Percentiles rank a stretch among this genome's conserved stretches.
These are phyloP conservation scores for Drosophila pullipes DNA, from an alignment of 2,888 invertebrate genomes.

Conservation along the genomic window DNA sequence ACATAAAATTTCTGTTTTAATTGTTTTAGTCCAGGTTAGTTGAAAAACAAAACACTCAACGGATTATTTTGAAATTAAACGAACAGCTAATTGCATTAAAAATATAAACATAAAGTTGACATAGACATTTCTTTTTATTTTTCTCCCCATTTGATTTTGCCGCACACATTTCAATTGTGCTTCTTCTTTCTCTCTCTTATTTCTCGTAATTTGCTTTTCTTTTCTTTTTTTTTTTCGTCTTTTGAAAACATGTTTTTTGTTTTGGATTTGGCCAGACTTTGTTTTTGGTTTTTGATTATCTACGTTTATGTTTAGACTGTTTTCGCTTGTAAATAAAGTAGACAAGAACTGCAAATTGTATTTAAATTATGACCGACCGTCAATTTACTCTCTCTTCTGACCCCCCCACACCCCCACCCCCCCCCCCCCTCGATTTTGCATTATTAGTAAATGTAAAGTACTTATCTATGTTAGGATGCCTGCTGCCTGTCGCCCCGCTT, in stretches of 20 bases:
- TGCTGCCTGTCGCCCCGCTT: not conserved
- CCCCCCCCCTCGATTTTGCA: not conserved
- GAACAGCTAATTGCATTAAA: constrained; percentile 43
- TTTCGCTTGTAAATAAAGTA: constrained; percentile 61
- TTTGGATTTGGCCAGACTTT: constrained; percentile 56
- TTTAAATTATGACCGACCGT: constrained; percentile 54
- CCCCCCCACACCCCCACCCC: too few relatives aligned
- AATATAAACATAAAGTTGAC: constrained; percentile 41
- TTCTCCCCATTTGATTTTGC: constrained; percentile 18
- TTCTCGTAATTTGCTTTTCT: constrained; percentile 18
- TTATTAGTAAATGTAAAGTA: constrained; percentile 22
- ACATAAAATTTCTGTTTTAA: not conserved
- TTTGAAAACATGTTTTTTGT: constrained; percentile 27
- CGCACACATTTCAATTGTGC: constrained; percentile 26
- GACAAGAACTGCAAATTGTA: constrained; percentile 65
- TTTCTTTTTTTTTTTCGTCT: constrained; percentile 3
- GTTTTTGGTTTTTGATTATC: constrained; percentile 68
- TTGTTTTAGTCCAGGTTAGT: not conserved
- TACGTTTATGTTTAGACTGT: constrained; percentile 35
- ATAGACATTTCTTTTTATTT: constrained; percentile 6
- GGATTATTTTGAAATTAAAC: constrained; percentile 9
- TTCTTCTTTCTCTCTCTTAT: constrained; percentile 18
- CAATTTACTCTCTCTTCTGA: not conserved
- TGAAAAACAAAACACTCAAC: not conserved
- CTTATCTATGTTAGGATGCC: constrained; percentile 20